phyloP scores from a whole-genome alignment of 1,140 invertebrate genomes.

The Musca domestica region DNA sequence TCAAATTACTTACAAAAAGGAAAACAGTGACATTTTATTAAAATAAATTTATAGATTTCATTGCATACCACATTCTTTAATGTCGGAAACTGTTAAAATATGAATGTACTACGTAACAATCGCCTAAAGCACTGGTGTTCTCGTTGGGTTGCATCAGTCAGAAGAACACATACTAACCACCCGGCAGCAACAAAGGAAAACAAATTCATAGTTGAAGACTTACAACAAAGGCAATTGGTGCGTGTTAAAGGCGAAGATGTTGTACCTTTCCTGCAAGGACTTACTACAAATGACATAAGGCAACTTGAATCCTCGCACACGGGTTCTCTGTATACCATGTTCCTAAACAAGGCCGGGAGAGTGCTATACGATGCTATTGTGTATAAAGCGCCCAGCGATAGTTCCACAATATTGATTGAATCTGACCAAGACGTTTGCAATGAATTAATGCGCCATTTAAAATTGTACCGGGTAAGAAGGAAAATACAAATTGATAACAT shows the following conservation, averaged over 20 bases:
- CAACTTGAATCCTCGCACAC: constrained; percentile 61
- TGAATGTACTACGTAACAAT: no score
- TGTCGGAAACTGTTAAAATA: no score
- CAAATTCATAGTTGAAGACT: constrained; percentile 46
- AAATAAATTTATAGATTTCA: no score
- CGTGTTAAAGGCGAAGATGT: constrained; percentile 66
- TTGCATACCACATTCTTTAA: no score
- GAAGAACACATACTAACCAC: not conserved
- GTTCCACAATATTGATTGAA: constrained; percentile 71
- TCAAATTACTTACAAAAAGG: no score
- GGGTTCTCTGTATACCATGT: constrained; percentile 72
- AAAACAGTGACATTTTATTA: no score
- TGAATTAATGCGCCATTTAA: constrained; percentile 72
- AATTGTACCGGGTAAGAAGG: constrained; percentile 74
- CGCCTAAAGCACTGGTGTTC: no score
- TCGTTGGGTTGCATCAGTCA: no score
- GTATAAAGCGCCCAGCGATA: constrained; percentile 61
- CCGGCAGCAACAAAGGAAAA: not conserved
- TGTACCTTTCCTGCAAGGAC: constrained; percentile 73
- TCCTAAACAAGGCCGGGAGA: constrained; percentile 82
- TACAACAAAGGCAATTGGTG: constrained; percentile 58
- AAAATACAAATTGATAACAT: constrained; percentile 70
- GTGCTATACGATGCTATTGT: constrained; percentile 85
- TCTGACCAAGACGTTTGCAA: constrained; percentile 65
- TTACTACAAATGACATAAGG: constrained; percentile 85